Base-by-base conservation (phyloP, 1,140 invertebrate species). In the Mercenaria mercenaria region DNA sequence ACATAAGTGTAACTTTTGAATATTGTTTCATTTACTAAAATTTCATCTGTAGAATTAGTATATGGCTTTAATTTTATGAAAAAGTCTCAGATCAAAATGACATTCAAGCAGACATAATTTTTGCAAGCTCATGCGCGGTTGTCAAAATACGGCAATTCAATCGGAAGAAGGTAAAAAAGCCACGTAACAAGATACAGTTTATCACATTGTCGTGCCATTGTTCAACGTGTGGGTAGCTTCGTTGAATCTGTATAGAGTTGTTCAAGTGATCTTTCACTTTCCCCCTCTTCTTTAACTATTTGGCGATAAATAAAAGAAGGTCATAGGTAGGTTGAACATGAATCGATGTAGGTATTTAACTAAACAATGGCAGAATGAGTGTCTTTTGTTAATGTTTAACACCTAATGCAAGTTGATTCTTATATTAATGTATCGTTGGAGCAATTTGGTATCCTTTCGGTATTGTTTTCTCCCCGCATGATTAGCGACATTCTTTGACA, bases 271-370 rank as follows among this genome's bases (percentile, higher is more conserved):
- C 64, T 32, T 50, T 76, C 18, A 84, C 88, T 89, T 89, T 89
- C 88, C 80, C 81, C 88, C 61, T 82, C 72, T 76, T 41, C 59
- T 47, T 83, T 84, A 64, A 47, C 11, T 20, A 37, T 43, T 80
- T 72, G 26, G 39, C 20, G 61, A 88, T 81, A 88, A 52, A 88
- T 88, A 88, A 80, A 29, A 67, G 64, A 50, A 74, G 88, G 88
- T 89, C 81, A 64, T 43, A 77, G 61, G 69, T 74, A 59, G 88
- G 34, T 76, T 79, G 81, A 84, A 83, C 72, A 77, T 89, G 88
- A 89, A 89, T 89, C 29, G 87, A 89, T 89, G 88, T 89, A 89
- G 80, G 88, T 89, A 89, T 89, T 83, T 83, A 81, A 13, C 34
- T n/a, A 89, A 83, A 89, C 88, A 89, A 89, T 83, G 39, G 80